phyloP scores from a whole-genome alignment of 2,797 vertebrate genomes.

The Myripristis jacobus region DNA sequence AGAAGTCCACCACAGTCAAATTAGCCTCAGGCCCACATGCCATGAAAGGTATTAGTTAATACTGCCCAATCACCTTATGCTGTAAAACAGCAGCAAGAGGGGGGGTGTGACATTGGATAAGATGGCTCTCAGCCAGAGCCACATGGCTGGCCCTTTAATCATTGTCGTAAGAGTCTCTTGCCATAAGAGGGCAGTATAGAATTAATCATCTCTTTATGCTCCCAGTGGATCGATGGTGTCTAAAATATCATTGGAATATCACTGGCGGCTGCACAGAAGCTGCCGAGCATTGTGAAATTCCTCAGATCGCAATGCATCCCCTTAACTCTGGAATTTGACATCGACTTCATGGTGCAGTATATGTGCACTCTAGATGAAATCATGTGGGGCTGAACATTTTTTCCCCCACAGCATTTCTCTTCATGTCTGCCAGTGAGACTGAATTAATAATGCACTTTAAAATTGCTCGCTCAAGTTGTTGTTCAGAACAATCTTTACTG shows the following conservation, averaged over 20 bases:
- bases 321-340: conserved; percentile 13
- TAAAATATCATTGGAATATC: conserved; percentile 70
- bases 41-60: conserved; percentile 71
- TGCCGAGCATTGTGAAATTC: conserved; percentile 68
- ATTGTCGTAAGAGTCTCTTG: conserved; percentile 48
- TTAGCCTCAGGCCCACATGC: conserved; percentile 62
- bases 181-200: conserved; percentile 76
- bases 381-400: too few species aligned
- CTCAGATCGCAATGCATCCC: conserved; percentile 62
- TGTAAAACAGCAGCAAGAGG: conserved; percentile 57
- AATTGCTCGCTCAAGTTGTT: conserved; percentile 26
- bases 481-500: neutral
- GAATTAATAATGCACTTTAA: conserved; percentile 26
- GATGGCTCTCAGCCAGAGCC: conserved; percentile 49
- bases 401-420: conserved; percentile 33
- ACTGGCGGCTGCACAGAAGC: conserved; percentile 68
- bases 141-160: conserved; percentile 36
- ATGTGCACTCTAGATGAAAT: neutral
- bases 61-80: conserved; percentile 60
- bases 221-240: conserved; percentile 59
- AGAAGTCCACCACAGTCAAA: conserved; percentile 65
- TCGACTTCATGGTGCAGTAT: conserved; percentile 27
- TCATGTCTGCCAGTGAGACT: neutral
- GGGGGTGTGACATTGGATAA: conserved; percentile 66
- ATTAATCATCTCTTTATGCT: conserved; percentile 49